Evolutionary conservation across 2,113 vertebrate genomes (phyloP).

Genomic region (Colius striatus): DNA sequence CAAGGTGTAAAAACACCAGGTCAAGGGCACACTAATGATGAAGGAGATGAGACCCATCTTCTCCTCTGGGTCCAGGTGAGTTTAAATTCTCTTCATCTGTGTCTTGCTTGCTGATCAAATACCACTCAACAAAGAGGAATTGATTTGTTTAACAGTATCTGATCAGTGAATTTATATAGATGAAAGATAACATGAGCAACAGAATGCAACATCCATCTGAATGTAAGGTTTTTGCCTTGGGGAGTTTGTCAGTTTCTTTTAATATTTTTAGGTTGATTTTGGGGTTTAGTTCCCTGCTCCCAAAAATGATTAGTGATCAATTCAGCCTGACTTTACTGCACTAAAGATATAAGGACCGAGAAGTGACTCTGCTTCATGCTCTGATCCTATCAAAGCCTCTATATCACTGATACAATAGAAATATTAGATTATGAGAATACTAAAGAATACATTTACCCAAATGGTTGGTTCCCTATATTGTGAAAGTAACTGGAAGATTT

Average conservation of each 20-base stretch:
- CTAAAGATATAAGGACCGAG: neutral
- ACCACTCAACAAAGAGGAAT: neutral
- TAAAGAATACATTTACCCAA: neutral
- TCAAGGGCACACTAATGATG: neutral
- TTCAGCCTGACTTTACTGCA: neutral
- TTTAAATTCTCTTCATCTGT: neutral
- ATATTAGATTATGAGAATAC: neutral
- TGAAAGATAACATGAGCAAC: neutral
- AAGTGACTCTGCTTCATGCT: neutral
- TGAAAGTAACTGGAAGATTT: neutral
- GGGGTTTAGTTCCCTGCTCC: neutral
- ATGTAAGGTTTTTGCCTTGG: neutral
- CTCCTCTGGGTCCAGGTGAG: neutral
- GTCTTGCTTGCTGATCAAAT: neutral
- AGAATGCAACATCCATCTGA: neutral
- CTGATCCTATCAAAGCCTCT: neutral
- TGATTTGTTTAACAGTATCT: neutral
- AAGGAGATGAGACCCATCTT: neutral
- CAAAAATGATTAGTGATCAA: neutral
- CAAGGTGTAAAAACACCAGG: neutral
- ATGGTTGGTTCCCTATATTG: neutral
- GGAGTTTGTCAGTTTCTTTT: rapidly evolving
- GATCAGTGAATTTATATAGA: neutral
- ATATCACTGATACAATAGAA: neutral
- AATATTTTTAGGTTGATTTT: neutral